Evolutionary conservation across 53 echinoderm and acorn worm genomes (phyloP).

Genomic region (Paracentrotus lividus): DNA sequence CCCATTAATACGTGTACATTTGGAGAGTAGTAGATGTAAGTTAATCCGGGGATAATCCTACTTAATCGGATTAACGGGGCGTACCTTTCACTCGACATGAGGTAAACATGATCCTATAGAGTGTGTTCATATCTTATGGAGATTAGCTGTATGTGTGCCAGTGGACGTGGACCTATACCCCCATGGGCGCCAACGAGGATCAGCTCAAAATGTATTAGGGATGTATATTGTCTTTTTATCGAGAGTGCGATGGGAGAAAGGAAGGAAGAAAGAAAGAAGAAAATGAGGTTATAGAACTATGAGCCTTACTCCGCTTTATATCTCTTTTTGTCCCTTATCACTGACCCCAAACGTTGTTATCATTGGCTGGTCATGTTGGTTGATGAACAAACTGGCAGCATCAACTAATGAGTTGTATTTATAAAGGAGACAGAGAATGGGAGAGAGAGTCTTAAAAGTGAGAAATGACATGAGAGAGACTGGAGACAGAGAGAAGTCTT

Average conservation of each 20-base stretch:
- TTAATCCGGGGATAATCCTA: slow-evolving; percentile 21
- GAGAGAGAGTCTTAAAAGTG: too few species aligned
- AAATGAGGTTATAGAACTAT: not conserved
- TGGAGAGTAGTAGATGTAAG: not conserved
- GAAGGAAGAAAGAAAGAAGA: not conserved
- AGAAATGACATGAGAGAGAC: too few species aligned
- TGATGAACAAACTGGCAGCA: too few species aligned
- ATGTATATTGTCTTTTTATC: too few species aligned
- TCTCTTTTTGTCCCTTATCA: too few species aligned
- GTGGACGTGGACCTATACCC: not conserved
- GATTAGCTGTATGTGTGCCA: not conserved
- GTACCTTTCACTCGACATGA: not conserved
- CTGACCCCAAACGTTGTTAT: too few species aligned
- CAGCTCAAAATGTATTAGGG: not conserved
- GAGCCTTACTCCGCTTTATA: not conserved
- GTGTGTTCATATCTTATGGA: not conserved
- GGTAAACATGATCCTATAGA: not conserved
- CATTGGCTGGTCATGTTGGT: too few species aligned
- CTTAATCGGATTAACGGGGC: not conserved
- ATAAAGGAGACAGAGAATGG: too few species aligned
- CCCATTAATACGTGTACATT: not conserved
- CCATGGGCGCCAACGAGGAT: not conserved
- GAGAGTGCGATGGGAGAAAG: not conserved
- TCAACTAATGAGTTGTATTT: too few species aligned
- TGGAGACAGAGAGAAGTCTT: too few species aligned